A percentile compares a stretch with the other conserved stretches of the same genome.
Evolutionary conservation across 2,888 invertebrate genomes (phyloP).

Genomic region (Drosophila histrio): DNA sequence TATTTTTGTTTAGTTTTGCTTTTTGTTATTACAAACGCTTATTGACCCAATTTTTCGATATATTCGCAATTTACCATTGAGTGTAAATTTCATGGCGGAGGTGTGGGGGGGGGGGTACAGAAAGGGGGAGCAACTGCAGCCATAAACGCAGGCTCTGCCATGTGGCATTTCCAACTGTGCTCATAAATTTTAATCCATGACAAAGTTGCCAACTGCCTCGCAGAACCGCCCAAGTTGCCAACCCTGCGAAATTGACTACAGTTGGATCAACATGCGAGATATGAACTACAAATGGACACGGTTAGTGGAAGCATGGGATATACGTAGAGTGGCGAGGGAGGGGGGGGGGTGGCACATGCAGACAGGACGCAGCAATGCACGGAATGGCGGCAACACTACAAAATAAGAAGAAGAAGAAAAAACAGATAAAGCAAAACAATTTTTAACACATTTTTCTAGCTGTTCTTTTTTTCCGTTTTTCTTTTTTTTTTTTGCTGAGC

Average conservation of each 20-base stretch:
- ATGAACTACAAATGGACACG: constrained; percentile 72
- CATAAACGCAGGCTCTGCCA: constrained; percentile 35
- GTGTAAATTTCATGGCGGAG: constrained; percentile 20
- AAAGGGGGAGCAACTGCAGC: constrained; percentile 13
- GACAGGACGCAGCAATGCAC: constrained; percentile 3
- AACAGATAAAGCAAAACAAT: constrained; percentile 47
- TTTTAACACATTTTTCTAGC: constrained; percentile 64
- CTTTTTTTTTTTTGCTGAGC: constrained; percentile 15
- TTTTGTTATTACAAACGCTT: constrained; percentile 62
- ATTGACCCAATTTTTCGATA: constrained; percentile 68
- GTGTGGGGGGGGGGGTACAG: background rate
- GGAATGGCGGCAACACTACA: background rate
- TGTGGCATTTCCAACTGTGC: constrained; percentile 38
- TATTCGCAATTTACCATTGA: constrained; percentile 46
- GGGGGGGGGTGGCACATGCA: background rate
- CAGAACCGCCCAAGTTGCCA: constrained; percentile 59
- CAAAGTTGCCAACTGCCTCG: constrained; percentile 66
- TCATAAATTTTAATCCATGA: constrained; percentile 68
- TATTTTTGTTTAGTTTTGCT: constrained; percentile 19
- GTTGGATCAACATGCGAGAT: constrained; percentile 47
- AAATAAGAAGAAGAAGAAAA: constrained; percentile 3
- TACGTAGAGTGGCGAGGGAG: background rate
- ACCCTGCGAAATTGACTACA: constrained; percentile 61
- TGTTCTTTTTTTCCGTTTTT: constrained; percentile 25
- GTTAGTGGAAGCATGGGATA: background rate